Conservation (phyloP, 1,140 invertebrate species). For the Akabosia matsudoensis region DNA sequence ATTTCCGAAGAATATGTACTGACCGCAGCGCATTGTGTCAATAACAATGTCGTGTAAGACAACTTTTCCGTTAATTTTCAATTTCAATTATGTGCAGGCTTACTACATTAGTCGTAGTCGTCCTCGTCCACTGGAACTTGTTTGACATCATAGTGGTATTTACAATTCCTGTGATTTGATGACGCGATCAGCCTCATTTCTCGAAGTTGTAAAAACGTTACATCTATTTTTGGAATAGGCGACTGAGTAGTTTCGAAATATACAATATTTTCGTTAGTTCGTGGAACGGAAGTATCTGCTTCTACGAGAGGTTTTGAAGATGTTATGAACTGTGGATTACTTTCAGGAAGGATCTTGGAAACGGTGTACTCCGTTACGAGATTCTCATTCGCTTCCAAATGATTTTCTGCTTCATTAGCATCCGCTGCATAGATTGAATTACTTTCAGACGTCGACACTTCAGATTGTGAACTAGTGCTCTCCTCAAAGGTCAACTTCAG, state of each 20-base stretch:
- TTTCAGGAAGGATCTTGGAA: too few relatives aligned
- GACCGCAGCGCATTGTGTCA: neutral
- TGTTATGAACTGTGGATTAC: too few relatives aligned
- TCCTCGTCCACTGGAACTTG: neutral
- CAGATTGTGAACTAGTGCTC: neutral
- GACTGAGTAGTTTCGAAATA: neutral
- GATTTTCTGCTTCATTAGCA: neutral
- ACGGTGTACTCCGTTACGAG: neutral
- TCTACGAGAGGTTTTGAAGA: too few relatives aligned
- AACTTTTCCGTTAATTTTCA: neutral
- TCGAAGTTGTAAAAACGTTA: neutral
- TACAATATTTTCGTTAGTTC: too few relatives aligned
- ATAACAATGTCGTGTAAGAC: neutral
- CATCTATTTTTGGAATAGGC: neutral
- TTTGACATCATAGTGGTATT: neutral
- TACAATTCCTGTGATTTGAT: slow-evolving; percentile 3
- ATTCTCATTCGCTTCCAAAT: neutral
- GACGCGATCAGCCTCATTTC: neutral
- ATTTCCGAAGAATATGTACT: slow-evolving; percentile 3
- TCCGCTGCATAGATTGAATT: neutral
- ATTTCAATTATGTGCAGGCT: neutral
- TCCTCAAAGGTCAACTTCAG: neutral
- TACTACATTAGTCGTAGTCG: neutral
- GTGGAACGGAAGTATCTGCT: too few relatives aligned
- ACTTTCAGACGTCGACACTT: neutral